Percentiles rank a stretch among this genome's conserved stretches.
phyloP scores from a whole-genome alignment of 2,888 invertebrate species.

The Noctua fimbriata region DNA sequence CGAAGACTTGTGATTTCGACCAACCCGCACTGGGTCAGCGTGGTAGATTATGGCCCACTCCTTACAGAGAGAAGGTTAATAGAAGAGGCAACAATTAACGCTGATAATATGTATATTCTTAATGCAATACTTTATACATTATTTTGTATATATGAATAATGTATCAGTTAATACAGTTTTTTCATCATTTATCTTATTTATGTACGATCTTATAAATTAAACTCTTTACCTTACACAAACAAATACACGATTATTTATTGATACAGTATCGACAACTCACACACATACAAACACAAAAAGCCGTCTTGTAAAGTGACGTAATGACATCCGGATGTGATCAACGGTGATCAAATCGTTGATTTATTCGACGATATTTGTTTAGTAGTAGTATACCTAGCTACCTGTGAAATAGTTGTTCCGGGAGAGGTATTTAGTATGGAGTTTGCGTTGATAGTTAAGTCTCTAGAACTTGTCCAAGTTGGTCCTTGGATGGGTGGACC shows the following conservation, averaged over 20 bases:
- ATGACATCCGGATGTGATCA: slow-evolving; percentile 47
- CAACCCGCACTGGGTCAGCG: too few relatives aligned
- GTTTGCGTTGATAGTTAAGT: neutral
- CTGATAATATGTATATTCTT: too few relatives aligned
- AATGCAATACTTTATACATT: too few relatives aligned
- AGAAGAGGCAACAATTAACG: too few relatives aligned
- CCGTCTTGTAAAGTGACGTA: slow-evolving; percentile 39
- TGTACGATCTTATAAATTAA: neutral
- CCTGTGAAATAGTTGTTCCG: slow-evolving; percentile 18
- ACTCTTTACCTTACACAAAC: neutral
- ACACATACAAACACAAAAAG: slow-evolving; percentile 5
- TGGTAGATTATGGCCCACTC: too few relatives aligned
- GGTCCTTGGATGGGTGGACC: neutral
- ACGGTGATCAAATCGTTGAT: slow-evolving; percentile 46
- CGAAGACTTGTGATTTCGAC: too few relatives aligned
- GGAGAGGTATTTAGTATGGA: neutral
- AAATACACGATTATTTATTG: slow-evolving; percentile 10
- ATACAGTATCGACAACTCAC: neutral
- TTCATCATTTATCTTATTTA: too few relatives aligned
- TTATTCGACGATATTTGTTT: slow-evolving; percentile 36
- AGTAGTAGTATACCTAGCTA: slow-evolving; percentile 16
- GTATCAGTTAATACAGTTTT: too few relatives aligned
- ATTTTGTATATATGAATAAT: too few relatives aligned
- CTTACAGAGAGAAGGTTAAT: too few relatives aligned
- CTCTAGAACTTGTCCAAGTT: neutral